Evolutionary conservation across 2,888 invertebrate species (phyloP).

Genomic region (Lamproptera curius): DNA sequence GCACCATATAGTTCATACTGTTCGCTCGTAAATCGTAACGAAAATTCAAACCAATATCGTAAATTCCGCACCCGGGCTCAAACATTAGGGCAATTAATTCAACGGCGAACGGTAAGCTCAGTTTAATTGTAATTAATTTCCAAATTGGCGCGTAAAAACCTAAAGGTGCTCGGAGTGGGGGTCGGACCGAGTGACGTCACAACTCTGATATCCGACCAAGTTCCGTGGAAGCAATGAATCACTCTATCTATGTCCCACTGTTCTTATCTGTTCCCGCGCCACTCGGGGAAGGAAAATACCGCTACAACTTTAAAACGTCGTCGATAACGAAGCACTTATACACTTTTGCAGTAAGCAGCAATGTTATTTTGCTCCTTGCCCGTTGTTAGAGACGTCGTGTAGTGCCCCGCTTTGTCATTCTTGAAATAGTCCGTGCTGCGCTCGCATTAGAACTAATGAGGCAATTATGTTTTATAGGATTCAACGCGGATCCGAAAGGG

Average conservation of each 20-base stretch:
- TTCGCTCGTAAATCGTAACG: slow-evolving; percentile 30
- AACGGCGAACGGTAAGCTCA: slow-evolving; percentile 28
- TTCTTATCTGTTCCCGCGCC: slow-evolving; percentile 7
- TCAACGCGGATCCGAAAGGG: too few species aligned
- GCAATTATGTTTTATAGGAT: too few species aligned
- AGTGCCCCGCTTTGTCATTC: too few species aligned
- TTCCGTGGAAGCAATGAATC: slow-evolving; percentile 19
- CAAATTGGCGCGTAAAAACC: slow-evolving; percentile 18
- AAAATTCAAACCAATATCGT: slow-evolving; percentile 32
- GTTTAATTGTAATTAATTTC: slow-evolving; percentile 30
- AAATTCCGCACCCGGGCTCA: slow-evolving; percentile 33
- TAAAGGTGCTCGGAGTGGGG: slow-evolving; percentile 12
- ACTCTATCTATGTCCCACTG: slow-evolving; percentile 16
- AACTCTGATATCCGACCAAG: slow-evolving; percentile 17
- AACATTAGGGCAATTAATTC: slow-evolving; percentile 36
- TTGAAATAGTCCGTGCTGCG: too few species aligned
- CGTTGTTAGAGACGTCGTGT: too few species aligned
- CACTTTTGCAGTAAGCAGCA: too few species aligned
- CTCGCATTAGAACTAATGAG: too few species aligned
- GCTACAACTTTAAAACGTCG: slow-evolving; percentile 4
- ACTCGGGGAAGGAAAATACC: slow-evolving; percentile 7
- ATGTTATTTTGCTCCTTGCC: too few species aligned
- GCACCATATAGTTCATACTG: slow-evolving; percentile 21
- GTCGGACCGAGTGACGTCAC: slow-evolving; percentile 8
- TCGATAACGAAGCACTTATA: slow-evolving; percentile 1